Percentiles rank a stretch among this genome's conserved stretches.
Conservation (phyloP, 2,888 invertebrate genomes). For the Rhagophthalmus giganteus region DNA sequence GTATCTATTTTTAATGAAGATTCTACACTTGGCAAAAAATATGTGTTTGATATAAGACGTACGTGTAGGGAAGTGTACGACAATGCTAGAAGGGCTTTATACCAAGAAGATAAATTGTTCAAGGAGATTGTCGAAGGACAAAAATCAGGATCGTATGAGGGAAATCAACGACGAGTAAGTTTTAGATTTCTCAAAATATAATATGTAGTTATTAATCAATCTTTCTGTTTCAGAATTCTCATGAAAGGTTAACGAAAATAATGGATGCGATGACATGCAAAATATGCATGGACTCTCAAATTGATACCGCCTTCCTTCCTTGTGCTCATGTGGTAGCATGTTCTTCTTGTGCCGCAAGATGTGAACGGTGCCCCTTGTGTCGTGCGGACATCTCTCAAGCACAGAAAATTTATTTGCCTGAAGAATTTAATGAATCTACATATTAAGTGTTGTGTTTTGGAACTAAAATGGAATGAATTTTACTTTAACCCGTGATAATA, state of each 20-base stretch:
- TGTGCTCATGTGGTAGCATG: constrained; percentile 89
- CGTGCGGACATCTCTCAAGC: constrained; percentile 70
- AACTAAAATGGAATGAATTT: neutral
- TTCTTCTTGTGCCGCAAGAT: constrained; percentile 71
- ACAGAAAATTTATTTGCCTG: constrained; percentile 72
- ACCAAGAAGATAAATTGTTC: constrained; percentile 44
- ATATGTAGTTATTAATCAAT: neutral
- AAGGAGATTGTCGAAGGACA: constrained; percentile 45
- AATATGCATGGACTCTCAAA: constrained; percentile 83
- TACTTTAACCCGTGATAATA: neutral
- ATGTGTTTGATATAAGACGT: constrained; percentile 87
- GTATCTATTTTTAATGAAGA: constrained; percentile 90
- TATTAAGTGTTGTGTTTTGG: constrained; percentile 9
- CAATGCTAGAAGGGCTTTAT: constrained; percentile 77
- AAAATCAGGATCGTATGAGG: constrained; percentile 39
- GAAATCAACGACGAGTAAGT: constrained; percentile 50
- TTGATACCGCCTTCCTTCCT: constrained; percentile 83
- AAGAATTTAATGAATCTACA: constrained; percentile 57
- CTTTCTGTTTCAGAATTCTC: constrained; percentile 55
- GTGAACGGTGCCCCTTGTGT: constrained; percentile 76
- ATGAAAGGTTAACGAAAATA: constrained; percentile 59
- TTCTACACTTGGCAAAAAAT: constrained; percentile 82
- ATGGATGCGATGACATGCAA: constrained; percentile 78
- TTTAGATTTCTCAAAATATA: neutral
- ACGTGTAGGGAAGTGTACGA: constrained; percentile 90